phyloP scores from a whole-genome alignment of 2,888 invertebrate species.

The Elmis aenea region DNA sequence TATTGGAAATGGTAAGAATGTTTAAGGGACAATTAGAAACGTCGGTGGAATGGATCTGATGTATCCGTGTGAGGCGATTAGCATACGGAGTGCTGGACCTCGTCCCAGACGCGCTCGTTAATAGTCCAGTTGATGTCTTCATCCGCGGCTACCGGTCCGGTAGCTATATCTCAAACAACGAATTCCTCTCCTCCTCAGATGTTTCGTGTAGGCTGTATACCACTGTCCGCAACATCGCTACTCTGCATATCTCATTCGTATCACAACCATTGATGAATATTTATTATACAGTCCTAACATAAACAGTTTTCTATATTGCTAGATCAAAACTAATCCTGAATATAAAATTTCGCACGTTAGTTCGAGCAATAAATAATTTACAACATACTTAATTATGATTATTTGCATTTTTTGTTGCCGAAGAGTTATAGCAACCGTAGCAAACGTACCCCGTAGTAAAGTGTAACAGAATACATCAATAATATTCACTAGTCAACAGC shows the following conservation, averaged over 20 bases:
- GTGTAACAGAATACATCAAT: too few relatives aligned
- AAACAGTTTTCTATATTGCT: too few relatives aligned
- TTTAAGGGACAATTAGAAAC: constrained; percentile 24
- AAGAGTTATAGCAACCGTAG: too few relatives aligned
- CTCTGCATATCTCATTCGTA: constrained; percentile 33
- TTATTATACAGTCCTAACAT: too few relatives aligned
- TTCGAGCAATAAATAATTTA: too few relatives aligned
- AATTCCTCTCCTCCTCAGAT: constrained; percentile 33
- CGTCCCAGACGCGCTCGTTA: constrained; percentile 30
- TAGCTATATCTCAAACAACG: constrained; percentile 40
- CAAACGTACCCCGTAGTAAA: too few relatives aligned
- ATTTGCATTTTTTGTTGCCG: too few relatives aligned
- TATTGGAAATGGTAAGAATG: constrained; percentile 15
- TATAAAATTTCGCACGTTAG: too few relatives aligned
- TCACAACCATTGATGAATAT: constrained; percentile 14
- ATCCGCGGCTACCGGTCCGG: constrained; percentile 39
- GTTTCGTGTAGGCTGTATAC: constrained; percentile 35
- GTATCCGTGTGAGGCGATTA: constrained; percentile 27
- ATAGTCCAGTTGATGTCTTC: constrained; percentile 38
- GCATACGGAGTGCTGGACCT: constrained; percentile 30
- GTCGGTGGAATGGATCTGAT: constrained; percentile 19
- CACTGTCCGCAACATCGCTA: constrained; percentile 30
- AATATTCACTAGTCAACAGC: too few relatives aligned
- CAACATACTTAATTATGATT: too few relatives aligned
- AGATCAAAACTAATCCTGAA: too few relatives aligned